These are phyloP conservation scores for Frieseomelitta varia DNA, from an alignment of 1,140 invertebrate genomes.

Conservation along the genomic window DNA sequence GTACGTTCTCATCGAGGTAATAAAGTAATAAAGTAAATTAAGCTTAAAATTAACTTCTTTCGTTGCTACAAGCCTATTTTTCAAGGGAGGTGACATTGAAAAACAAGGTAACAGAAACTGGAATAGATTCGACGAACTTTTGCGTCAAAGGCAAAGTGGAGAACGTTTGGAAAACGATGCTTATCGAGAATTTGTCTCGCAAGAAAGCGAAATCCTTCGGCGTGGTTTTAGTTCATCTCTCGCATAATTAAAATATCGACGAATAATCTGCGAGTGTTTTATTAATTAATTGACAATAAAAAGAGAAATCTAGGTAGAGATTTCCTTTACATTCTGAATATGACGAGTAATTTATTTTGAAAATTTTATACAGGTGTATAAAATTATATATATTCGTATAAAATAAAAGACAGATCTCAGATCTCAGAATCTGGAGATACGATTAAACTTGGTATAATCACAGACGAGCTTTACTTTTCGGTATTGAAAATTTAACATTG, in stretches of 20 bases:
- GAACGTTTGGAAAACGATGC: neutral
- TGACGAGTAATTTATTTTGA: neutral
- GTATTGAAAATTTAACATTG: too few relatives aligned
- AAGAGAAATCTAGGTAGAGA: neutral
- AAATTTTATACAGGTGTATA: too few relatives aligned
- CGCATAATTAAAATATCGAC: neutral
- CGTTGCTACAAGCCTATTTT: neutral
- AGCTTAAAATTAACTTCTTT: neutral
- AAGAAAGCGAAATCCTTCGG: conserved; percentile 31
- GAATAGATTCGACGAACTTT: conserved; percentile 27
- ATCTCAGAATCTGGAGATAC: too few relatives aligned
- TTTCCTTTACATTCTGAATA: neutral
- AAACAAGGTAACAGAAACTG: conserved; percentile 22
- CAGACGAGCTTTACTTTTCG: too few relatives aligned
- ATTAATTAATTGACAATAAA: neutral
- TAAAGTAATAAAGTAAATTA: neutral
- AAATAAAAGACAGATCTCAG: too few relatives aligned
- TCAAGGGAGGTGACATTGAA: conserved; percentile 26
- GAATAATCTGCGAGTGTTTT: neutral
- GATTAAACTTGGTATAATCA: too few relatives aligned
- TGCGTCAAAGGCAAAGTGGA: conserved; percentile 11
- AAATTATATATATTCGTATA: too few relatives aligned
- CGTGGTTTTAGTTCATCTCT: neutral
- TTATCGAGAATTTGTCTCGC: conserved; percentile 17
- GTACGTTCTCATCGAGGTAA: conserved; percentile 55